Evolutionary conservation across 2,888 invertebrate species (phyloP).

Genomic region (Pelosia muscerda): DNA sequence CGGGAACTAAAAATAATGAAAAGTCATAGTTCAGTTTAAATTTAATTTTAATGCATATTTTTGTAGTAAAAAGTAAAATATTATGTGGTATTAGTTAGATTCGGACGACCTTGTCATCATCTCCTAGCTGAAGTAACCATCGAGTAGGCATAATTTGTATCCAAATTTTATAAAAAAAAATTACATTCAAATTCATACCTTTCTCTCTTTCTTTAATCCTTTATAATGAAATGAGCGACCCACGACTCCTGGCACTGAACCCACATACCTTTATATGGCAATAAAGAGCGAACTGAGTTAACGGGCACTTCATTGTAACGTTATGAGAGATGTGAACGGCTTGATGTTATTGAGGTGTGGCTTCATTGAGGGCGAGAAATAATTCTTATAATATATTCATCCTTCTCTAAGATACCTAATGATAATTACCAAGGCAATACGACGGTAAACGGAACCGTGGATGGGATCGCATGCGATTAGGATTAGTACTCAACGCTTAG

Average conservation of each 20-base stretch:
- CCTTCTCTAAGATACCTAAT: no score
- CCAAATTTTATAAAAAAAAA: not conserved
- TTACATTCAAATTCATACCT: not conserved
- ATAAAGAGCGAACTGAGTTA: conserved; percentile 43
- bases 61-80: no score
- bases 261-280: conserved; percentile 38
- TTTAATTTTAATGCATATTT: no score
- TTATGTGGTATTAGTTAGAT: no score
- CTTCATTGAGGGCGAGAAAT: conserved; percentile 28
- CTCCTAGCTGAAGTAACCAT: no score
- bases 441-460: no score
- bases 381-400: not conserved
- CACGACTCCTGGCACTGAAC: conserved; percentile 33
- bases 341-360: conserved; percentile 29
- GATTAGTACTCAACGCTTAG: not conserved
- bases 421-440: no score
- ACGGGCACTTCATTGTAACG: conserved; percentile 48
- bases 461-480: no score
- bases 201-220: not conserved
- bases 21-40: no score
- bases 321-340: conserved; percentile 49
- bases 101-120: no score
- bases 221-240: conserved; percentile 11
- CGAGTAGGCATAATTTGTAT: no score
- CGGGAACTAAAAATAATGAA: no score